These are phyloP conservation scores for Troides aeacus DNA, from an alignment of 2,888 invertebrate genomes.

Conservation along the genomic window DNA sequence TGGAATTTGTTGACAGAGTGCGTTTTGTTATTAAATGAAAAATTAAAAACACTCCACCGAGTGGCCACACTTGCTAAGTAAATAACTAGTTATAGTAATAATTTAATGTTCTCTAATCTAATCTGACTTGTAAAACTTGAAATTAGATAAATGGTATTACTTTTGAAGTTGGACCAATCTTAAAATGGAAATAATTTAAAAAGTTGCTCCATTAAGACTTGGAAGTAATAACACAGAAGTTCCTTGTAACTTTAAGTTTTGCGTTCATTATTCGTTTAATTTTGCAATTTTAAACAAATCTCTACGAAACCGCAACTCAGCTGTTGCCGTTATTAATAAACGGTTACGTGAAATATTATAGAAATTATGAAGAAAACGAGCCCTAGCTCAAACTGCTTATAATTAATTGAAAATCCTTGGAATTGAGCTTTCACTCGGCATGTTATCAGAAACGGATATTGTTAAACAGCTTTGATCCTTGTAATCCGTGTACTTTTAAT, in stretches of 20 bases:
- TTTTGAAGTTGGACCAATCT: conserved; percentile 23
- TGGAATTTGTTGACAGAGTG: too few species aligned
- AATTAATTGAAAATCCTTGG: neutral
- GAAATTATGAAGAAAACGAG: neutral
- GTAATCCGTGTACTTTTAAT: neutral
- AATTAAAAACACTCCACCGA: too few species aligned
- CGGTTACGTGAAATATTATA: neutral
- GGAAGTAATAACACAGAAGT: conserved; percentile 18
- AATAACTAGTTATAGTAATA: neutral
- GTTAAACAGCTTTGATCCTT: neutral
- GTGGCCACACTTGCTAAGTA: too few species aligned
- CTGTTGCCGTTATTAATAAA: conserved; percentile 6
- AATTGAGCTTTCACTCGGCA: neutral
- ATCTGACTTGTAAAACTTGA: conserved; percentile 7
- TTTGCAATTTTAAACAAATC: conserved; percentile 3
- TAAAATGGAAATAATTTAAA: conserved; percentile 25
- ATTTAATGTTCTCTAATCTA: neutral
- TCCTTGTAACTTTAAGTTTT: conserved; percentile 17
- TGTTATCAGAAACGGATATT: neutral
- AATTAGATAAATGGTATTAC: conserved; percentile 23
- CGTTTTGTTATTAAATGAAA: too few species aligned
- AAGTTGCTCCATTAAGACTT: conserved; percentile 18
- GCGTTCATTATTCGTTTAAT: conserved; percentile 17
- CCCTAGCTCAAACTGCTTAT: neutral
- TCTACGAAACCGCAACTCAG: conserved; percentile 1